Evolutionary conservation across 1,140 invertebrate species (phyloP), one percentile per base, ranked within the genome.

Genomic region (Pseudoatta argentina): DNA sequence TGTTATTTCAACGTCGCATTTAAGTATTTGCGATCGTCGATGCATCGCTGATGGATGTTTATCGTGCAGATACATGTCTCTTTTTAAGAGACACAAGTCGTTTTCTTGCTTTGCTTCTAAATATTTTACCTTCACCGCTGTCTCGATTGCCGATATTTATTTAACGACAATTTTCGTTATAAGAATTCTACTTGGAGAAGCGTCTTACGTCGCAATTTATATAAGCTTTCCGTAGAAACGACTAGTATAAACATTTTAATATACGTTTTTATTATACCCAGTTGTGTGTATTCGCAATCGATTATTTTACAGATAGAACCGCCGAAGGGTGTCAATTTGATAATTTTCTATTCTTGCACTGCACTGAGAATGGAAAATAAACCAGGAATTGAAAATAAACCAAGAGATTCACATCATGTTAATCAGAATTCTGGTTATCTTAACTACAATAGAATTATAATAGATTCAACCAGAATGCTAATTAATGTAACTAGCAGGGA

Each of bases 1-100:
- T 39, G 53, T 82, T 73, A 63, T 82, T 73, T 61, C 53, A 57
- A 0, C 12, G 21, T 27, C 27, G 53, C n/a, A n/a, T 72, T 72
- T 34, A 21, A 55, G 48, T 75, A 83, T 83, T 83, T 83, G 34
- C 79, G 24, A 61, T 18, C 79, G 39, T 44, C 67, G 24, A 72
- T 21, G 78, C 44, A n/a, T 44, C 30, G 48, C n/a, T 44, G 75
- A 30, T 53, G 53, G 48, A 57, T 82, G 59, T 55, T 59, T 44
- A 53, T 71, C 66, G 21, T 71, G 8, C 14, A 27, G 64, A 55
- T 34, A 24, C 2, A 51, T 71, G 77, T 14, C n/a, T 53, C 3
- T 30, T 34, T 27, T 30, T 30, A 8, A 72, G 5, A 57, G 18
- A 6, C 16, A 27, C 3, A 24, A 3, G 12, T 21, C 67, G 14